Evolutionary conservation across 2,888 invertebrate species (phyloP).

Genomic region (Volucella bombylans): DNA sequence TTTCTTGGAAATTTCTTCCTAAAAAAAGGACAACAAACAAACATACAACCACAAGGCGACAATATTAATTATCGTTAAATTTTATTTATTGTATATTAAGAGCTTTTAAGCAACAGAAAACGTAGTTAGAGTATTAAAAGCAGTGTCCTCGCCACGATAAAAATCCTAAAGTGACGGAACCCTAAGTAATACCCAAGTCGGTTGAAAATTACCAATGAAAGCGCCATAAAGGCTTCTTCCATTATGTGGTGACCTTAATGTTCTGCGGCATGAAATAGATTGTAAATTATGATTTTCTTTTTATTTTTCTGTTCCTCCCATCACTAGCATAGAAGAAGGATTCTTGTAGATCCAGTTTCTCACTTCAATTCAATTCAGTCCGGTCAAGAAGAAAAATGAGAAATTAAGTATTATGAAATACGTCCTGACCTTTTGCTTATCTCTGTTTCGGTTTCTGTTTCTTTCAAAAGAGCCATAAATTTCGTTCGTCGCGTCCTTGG

Average conservation of each 20-base stretch:
- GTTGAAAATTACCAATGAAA: neutral
- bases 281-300: constrained; percentile 4
- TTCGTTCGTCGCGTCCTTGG: constrained; percentile 5
- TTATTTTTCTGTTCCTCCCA: neutral
- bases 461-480: constrained; percentile 8
- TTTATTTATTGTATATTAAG: constrained; percentile 15
- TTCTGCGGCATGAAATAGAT: neutral
- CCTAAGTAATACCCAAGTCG: neutral
- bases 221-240: constrained; percentile 27
- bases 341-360: neutral
- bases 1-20: neutral
- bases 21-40: constrained; percentile 4
- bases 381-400: constrained; percentile 13
- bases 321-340: neutral
- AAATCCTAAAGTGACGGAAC: neutral
- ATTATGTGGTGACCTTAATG: constrained; percentile 7
- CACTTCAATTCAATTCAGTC: neutral
- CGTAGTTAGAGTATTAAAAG: neutral
- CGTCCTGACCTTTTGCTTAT: constrained; percentile 13
- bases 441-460: neutral
- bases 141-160: constrained; percentile 4
- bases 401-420: neutral
- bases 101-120: neutral
- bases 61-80: constrained; percentile 29
- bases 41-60: constrained; percentile 3